Evolutionary conservation across 2,888 invertebrate species (phyloP).

Genomic region (Incurvaria masculella): DNA sequence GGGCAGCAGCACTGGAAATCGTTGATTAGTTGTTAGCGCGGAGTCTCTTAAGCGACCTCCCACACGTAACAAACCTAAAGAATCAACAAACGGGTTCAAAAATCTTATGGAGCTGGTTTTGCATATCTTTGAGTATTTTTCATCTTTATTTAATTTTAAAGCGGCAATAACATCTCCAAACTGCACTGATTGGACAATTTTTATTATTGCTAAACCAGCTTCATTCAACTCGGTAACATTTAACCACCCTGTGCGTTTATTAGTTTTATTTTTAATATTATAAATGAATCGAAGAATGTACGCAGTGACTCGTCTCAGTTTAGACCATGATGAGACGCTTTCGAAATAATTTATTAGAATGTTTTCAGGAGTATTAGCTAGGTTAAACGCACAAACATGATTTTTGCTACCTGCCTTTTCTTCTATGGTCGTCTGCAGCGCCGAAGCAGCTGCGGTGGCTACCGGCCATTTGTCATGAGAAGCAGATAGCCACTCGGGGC

Average conservation of each 20-base stretch:
- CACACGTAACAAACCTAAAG: not conserved
- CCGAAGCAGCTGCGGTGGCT: not conserved
- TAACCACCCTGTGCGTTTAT: not conserved
- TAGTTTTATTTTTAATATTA: not conserved
- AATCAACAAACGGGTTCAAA: not conserved
- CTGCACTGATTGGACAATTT: not conserved
- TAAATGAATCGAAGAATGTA: not conserved
- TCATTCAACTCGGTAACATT: not conserved
- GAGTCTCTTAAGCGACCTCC: not conserved
- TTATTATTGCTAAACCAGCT: not conserved
- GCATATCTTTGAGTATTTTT: not conserved
- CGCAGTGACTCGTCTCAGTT: not conserved
- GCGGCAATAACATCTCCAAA: not conserved
- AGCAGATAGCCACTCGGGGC: not conserved
- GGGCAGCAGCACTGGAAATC: not conserved
- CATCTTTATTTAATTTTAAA: not conserved
- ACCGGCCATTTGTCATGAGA: not conserved
- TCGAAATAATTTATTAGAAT: not conserved
- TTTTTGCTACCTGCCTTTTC: not conserved
- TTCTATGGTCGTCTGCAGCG: not conserved
- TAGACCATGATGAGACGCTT: not conserved
- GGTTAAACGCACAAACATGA: not conserved
- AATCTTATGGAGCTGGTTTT: not conserved
- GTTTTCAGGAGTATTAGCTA: not conserved
- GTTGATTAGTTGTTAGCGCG: not conserved